Evolutionary conservation across 2,888 invertebrate species (phyloP).

Genomic region (Idaea aversata): DNA sequence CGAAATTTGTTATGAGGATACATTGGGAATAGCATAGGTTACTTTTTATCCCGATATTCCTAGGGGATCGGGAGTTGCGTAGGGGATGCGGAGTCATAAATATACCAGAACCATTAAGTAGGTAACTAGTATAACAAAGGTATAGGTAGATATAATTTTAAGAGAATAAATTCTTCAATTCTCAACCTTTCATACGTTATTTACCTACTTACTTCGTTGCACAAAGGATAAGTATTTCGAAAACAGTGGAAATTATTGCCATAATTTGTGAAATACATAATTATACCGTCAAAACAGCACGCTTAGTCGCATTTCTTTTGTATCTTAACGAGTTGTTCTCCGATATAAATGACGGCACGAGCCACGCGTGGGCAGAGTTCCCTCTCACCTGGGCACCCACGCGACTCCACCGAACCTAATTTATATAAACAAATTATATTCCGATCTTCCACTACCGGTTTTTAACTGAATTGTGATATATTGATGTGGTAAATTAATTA

Average conservation of each 20-base stretch:
- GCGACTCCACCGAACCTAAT: conserved; percentile 34
- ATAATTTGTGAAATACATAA: not conserved
- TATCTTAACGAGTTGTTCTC: conserved; percentile 52
- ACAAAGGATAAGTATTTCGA: not conserved
- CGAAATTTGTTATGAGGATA: too few species aligned
- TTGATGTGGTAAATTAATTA: not conserved
- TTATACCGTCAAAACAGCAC: conserved; percentile 2
- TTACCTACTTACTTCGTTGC: not conserved
- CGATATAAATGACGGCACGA: conserved; percentile 58
- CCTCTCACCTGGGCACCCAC: conserved; percentile 60
- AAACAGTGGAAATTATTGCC: not conserved
- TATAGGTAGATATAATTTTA: too few species aligned
- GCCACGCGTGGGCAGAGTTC: conserved; percentile 61
- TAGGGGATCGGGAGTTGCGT: too few species aligned
- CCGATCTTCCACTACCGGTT: conserved; percentile 69
- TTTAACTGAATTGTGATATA: conserved; percentile 23
- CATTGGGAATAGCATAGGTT: too few species aligned
- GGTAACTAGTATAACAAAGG: too few species aligned
- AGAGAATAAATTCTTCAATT: too few species aligned
- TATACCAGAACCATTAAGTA: too few species aligned
- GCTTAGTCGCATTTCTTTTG: conserved; percentile 37
- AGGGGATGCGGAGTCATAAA: too few species aligned
- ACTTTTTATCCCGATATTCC: too few species aligned
- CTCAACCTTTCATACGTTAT: not conserved
- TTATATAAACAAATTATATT: conserved; percentile 46